phyloP scores from a whole-genome alignment of 2,888 invertebrate genomes.

The Thyatira batis region DNA sequence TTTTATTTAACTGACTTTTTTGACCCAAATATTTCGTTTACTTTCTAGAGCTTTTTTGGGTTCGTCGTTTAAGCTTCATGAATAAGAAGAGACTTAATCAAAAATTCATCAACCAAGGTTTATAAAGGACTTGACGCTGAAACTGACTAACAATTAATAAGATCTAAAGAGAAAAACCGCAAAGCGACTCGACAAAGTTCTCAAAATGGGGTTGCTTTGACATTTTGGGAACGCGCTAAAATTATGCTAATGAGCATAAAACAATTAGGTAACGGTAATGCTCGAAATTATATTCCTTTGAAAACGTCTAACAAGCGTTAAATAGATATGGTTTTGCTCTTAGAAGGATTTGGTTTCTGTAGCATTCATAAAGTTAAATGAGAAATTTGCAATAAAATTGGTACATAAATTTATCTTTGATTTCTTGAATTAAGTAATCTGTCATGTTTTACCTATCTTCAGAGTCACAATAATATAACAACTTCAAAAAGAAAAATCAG shows the following conservation, averaged over 20 bases:
- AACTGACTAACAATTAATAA: conserved; percentile 18
- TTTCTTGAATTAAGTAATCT: neutral
- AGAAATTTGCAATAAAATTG: neutral
- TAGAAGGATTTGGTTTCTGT: neutral
- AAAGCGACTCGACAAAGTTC: conserved; percentile 10
- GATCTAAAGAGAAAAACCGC: conserved; percentile 21
- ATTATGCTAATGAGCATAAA: neutral
- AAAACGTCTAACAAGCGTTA: neutral
- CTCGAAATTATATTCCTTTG: conserved; percentile 6
- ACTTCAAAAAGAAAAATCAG: neutral
- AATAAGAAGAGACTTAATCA: too few species aligned
- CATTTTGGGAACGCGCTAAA: conserved; percentile 3
- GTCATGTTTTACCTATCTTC: neutral
- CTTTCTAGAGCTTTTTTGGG: too few species aligned
- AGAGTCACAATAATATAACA: neutral
- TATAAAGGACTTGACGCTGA: too few species aligned
- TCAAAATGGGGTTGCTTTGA: conserved; percentile 2
- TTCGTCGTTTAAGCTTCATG: too few species aligned
- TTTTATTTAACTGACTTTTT: too few species aligned
- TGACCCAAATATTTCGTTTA: too few species aligned
- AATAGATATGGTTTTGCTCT: neutral
- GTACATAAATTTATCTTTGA: neutral
- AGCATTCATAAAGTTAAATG: neutral
- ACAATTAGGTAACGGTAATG: neutral
- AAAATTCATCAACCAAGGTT: too few species aligned